Evolutionary conservation across 1,140 invertebrate genomes (phyloP), one percentile per base, ranked within the genome.

Genomic region (Drosophila tsacasi): DNA sequence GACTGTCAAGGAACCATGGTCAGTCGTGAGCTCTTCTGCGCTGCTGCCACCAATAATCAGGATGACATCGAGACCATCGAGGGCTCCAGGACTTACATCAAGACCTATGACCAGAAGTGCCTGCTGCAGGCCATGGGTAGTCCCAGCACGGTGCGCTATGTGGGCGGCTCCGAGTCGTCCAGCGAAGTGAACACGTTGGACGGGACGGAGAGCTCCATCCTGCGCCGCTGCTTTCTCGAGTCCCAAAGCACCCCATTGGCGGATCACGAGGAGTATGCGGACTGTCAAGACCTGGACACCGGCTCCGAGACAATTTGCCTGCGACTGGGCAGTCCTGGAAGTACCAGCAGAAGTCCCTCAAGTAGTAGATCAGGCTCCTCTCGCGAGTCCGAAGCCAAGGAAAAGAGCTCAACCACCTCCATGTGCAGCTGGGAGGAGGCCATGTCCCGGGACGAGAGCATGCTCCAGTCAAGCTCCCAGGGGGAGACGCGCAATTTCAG

Each of bases 361-460:
- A 35, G 47, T 10, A 44, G 37, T 39, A 21, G 46, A n/a, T 37
- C 44, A 17, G 27, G 19, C 50, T 39, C 32, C 9, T 47, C 23
- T 6, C 60, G 25, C 1, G 59, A 32, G 0, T n/a, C 12, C 9
- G 32, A 13, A 0, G 30, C n/a, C 6, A 5, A n/a, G 21, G 79
- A 79, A 15, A 64, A 79, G n/a, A 74, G 68, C 30, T 89, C 84
- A 9, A 87, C 67, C 2, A 85, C 66, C 4, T 90, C 84, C 32
- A 78, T 89, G 60, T 84, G 81, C 66, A 90, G 85, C 50, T 89
- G 78, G 81, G 85, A 89, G 15, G 73, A 73, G 19, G 55, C 57
- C 5, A 27, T 77, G 25, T 82, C 79, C 10, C 35, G 49, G 32
- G 63, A 54, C 17, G 59, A 52, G 30, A 57, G 59, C 19, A 17